Percentiles rank a stretch among this genome's conserved stretches.
phyloP scores from a whole-genome alignment of 2,113 vertebrate genomes.

The Notiomystis cincta region DNA sequence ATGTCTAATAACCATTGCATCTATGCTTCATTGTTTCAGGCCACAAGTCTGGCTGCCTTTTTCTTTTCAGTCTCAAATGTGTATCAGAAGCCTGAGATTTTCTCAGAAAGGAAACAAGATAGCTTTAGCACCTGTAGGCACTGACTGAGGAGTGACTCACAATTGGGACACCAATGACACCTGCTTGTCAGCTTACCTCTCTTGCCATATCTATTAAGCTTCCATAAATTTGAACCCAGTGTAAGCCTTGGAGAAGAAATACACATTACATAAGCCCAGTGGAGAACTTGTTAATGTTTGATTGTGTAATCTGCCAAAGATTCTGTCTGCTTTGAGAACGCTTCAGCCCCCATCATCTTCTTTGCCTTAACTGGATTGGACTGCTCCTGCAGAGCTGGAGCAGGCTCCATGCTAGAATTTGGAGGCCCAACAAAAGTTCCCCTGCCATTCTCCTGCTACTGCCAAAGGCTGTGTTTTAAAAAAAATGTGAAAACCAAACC shows the following conservation, averaged over 20 bases:
- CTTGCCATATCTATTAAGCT: not conserved
- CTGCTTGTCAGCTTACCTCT: not conserved
- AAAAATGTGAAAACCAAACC: not conserved
- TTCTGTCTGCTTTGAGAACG: not conserved
- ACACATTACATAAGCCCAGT: not conserved
- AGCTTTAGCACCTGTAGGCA: not conserved
- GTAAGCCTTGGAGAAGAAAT: not conserved
- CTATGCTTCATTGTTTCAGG: not conserved
- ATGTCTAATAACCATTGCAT: not conserved
- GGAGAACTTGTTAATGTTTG: not conserved
- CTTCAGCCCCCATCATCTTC: not conserved
- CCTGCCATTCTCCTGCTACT: not conserved
- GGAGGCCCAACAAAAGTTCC: not conserved
- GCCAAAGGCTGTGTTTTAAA: not conserved
- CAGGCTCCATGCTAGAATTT: not conserved
- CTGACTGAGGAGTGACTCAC: not conserved
- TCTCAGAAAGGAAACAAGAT: not conserved
- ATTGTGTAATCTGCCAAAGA: not conserved
- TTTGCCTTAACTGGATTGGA: not conserved
- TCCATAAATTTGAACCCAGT: not conserved
- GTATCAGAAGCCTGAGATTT: not conserved
- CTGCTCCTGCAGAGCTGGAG: not conserved
- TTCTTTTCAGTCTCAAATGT: not conserved
- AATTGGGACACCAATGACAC: not conserved
- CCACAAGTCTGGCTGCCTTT: not conserved